A percentile compares a stretch with the other conserved stretches of the same genome.
phyloP scores from a whole-genome alignment of 2,113 vertebrate genomes.

The Triplophysa siluroides region DNA sequence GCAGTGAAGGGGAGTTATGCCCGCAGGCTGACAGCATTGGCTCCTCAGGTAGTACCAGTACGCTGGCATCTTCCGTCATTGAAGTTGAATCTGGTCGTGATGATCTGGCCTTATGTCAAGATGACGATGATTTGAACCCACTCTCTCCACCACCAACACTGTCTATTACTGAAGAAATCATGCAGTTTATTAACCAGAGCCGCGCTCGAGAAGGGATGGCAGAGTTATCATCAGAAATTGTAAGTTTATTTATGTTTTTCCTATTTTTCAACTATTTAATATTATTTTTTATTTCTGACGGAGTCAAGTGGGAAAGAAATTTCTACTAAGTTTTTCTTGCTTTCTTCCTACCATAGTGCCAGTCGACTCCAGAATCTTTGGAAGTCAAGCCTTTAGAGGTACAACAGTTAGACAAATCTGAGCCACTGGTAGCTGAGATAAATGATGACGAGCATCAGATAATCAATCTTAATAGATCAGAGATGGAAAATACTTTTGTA shows the following conservation, averaged over 20 bases:
- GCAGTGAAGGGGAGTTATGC: slow-evolving; percentile 78
- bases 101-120: slow-evolving; percentile 40
- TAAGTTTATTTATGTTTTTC: slow-evolving; percentile 21
- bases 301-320: neutral
- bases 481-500: neutral
- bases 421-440: neutral
- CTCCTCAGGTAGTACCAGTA: slow-evolving; percentile 63
- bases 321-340: neutral
- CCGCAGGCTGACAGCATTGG: slow-evolving; percentile 58
- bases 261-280: neutral
- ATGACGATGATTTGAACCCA: slow-evolving; percentile 60
- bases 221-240: slow-evolving; percentile 41
- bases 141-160: slow-evolving; percentile 71
- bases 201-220: slow-evolving; percentile 65
- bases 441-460: slow-evolving; percentile 41
- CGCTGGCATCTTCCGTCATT: slow-evolving; percentile 69
- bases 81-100: slow-evolving; percentile 66
- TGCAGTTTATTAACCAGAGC: slow-evolving; percentile 84
- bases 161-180: slow-evolving; percentile 87
- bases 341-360: slow-evolving; percentile 34
- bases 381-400: slow-evolving; percentile 29
- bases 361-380: slow-evolving; percentile 30
- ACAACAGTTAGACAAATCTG: slow-evolving; percentile 17
- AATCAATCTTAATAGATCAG: slow-evolving; percentile 18
- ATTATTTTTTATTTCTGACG: neutral